These are phyloP conservation scores for Ashinkailepas kermadecensis DNA, from an alignment of 2,888 invertebrate species.

Conservation along the genomic window DNA sequence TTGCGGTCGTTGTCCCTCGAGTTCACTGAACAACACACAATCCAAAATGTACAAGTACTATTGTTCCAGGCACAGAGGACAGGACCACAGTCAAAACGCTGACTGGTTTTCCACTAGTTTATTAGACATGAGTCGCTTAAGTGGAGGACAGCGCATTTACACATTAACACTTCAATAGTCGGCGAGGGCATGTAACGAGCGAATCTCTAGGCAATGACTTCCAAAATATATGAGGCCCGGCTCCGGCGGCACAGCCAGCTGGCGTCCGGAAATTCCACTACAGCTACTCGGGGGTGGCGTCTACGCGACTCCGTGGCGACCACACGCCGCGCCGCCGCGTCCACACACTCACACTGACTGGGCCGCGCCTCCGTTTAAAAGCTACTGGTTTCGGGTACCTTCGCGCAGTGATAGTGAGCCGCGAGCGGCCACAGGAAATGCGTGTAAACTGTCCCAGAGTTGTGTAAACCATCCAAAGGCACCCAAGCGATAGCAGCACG, in stretches of 20 bases:
- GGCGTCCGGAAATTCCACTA: background rate
- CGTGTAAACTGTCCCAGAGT: background rate
- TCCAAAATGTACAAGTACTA: too few relatives aligned
- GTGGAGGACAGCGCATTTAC: conserved; percentile 15
- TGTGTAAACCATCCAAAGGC: background rate
- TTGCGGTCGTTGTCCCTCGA: too few relatives aligned
- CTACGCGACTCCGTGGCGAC: too few relatives aligned
- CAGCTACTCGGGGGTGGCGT: too few relatives aligned
- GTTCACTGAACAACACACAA: too few relatives aligned
- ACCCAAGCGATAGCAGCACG: background rate
- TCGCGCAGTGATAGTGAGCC: background rate
- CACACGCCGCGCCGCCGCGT: too few relatives aligned
- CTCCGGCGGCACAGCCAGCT: background rate
- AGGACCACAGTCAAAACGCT: too few relatives aligned
- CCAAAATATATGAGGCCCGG: conserved; percentile 4
- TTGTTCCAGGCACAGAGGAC: too few relatives aligned
- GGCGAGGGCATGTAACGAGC: background rate
- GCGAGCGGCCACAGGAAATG: background rate
- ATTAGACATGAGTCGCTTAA: background rate
- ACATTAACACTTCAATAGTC: conserved; percentile 15
- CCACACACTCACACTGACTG: background rate
- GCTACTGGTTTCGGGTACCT: background rate
- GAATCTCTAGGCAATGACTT: conserved; percentile 14
- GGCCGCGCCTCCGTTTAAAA: background rate
- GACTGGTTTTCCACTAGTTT: conserved; percentile 2